Percentiles rank a stretch among this genome's conserved stretches.
phyloP scores from a whole-genome alignment of 2,888 invertebrate species.

The Pachydiplax longipennis region DNA sequence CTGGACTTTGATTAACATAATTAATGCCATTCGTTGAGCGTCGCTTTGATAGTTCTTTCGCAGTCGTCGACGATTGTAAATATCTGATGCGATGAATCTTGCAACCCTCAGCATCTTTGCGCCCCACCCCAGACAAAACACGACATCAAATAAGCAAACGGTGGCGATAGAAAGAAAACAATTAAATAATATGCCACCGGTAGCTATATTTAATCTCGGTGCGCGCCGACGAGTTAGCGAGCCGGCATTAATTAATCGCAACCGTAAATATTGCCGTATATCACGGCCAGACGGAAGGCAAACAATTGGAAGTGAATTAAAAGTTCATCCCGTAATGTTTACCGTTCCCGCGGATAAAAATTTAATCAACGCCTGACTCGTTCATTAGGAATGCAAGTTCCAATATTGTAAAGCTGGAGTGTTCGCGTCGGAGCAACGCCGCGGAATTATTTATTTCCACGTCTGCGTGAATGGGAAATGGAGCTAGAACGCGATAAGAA shows the following conservation, averaged over 20 bases:
- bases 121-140: too few relatives aligned
- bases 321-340: not conserved
- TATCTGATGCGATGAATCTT: too few relatives aligned
- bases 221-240: not conserved
- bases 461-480: not conserved
- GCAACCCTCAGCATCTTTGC: too few relatives aligned
- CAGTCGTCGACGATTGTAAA: too few relatives aligned
- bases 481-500: not conserved
- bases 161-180: not conserved
- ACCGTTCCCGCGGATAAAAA: not conserved
- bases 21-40: too few relatives aligned
- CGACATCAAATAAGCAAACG: not conserved
- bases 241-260: not conserved
- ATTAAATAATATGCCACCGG: not conserved
- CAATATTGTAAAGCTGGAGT: not conserved
- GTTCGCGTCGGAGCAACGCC: not conserved
- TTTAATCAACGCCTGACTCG: not conserved
- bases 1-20: too few relatives aligned
- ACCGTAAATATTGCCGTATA: not conserved
- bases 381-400: not conserved
- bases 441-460: not conserved
- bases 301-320: not conserved
- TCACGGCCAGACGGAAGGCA: not conserved
- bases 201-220: not conserved
- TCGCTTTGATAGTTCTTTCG: too few relatives aligned